A percentile compares a stretch with the other conserved stretches of the same genome.
phyloP scores from a whole-genome alignment of 2,113 vertebrate genomes.

The Rynchops niger region DNA sequence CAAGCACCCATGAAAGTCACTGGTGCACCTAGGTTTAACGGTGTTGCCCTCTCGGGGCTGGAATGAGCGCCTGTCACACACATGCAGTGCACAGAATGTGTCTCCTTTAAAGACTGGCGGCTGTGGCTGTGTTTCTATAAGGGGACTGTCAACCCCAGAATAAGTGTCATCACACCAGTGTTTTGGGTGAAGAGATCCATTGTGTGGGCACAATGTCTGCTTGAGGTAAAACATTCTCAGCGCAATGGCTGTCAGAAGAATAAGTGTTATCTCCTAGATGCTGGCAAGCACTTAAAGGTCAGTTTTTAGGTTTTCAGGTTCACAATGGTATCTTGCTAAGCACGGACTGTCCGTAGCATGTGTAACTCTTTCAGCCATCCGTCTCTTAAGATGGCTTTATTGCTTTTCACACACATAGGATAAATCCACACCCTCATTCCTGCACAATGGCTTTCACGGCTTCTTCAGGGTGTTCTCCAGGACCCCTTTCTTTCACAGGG shows the following conservation, averaged over 20 bases:
- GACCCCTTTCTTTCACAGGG: neutral
- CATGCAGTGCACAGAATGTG: neutral
- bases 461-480: neutral
- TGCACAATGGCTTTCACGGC: neutral
- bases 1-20: neutral
- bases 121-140: slow-evolving; percentile 18
- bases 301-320: slow-evolving; percentile 63
- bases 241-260: slow-evolving; percentile 32
- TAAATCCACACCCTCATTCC: neutral
- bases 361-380: slow-evolving; percentile 48
- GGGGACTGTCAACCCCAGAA: slow-evolving; percentile 1
- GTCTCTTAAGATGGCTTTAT: neutral
- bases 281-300: slow-evolving; percentile 12
- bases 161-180: neutral
- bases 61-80: neutral
- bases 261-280: slow-evolving; percentile 36
- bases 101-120: neutral
- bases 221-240: neutral
- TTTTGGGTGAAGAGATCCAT: neutral
- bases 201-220: slow-evolving; percentile 18
- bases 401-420: neutral
- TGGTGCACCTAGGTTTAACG: neutral
- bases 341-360: neutral
- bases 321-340: slow-evolving; percentile 25
- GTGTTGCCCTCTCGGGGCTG: neutral